Evolutionary conservation across 2,113 vertebrate genomes (phyloP).

Genomic region (Saguinus imperator): DNA sequence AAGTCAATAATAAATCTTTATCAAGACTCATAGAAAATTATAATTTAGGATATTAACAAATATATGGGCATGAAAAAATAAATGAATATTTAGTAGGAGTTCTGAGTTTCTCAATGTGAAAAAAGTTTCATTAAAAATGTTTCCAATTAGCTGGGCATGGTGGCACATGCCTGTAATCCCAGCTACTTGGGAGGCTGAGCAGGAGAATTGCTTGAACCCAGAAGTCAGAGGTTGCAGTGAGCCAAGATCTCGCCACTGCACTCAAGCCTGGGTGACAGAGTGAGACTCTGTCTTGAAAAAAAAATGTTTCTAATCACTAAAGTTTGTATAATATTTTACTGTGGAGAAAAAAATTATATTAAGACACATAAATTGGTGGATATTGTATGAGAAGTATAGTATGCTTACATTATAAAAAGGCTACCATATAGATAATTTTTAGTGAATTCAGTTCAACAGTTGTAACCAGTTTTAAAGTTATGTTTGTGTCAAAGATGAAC

Average conservation of each 20-base stretch:
- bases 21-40: background rate
- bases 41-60: background rate
- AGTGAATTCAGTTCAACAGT: background rate
- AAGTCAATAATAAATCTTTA: background rate
- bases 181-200: too few relatives aligned
- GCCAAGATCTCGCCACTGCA: too few relatives aligned
- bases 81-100: background rate
- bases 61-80: background rate
- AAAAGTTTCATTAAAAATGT: background rate
- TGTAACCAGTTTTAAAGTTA: background rate
- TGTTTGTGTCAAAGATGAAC: background rate
- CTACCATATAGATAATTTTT: background rate
- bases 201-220: too few relatives aligned
- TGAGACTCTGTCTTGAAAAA: fast-evolving
- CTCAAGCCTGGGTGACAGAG: too few relatives aligned
- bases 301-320: background rate
- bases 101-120: background rate
- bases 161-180: too few relatives aligned
- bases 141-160: too few relatives aligned
- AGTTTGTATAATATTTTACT: background rate
- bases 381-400: background rate
- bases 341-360: background rate
- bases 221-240: too few relatives aligned
- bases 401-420: background rate
- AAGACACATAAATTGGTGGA: background rate